A percentile compares a stretch with the other conserved stretches of the same genome.
phyloP scores from a whole-genome alignment of 1,140 invertebrate genomes.

The Aleiodes sp. region DNA sequence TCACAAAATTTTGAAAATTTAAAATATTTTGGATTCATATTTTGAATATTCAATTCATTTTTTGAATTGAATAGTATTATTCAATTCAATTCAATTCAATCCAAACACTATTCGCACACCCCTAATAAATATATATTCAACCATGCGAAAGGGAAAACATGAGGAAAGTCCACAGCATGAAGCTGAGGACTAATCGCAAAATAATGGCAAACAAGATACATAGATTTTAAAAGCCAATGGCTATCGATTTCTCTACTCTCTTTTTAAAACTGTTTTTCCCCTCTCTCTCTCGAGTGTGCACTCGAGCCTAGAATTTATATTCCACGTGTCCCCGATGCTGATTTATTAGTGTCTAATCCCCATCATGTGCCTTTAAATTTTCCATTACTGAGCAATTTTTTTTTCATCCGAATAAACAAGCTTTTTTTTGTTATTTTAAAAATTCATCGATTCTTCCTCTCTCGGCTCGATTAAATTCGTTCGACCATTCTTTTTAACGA shows the following conservation, averaged over 20 bases:
- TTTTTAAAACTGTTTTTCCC: background rate
- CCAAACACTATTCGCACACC: too few relatives aligned
- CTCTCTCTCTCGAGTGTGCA: conserved; percentile 23
- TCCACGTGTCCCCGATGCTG: conserved; percentile 19
- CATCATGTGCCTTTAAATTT: background rate
- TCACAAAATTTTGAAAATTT: too few relatives aligned
- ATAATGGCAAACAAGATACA: background rate
- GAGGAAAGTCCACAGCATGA: background rate
- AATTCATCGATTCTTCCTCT: background rate
- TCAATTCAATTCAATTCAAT: too few relatives aligned
- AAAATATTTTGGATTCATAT: too few relatives aligned
- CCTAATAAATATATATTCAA: too few relatives aligned
- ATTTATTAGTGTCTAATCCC: conserved; percentile 24
- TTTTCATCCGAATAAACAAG: background rate
- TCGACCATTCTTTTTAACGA: background rate
- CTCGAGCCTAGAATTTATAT: conserved; percentile 34
- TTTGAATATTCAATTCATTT: too few relatives aligned
- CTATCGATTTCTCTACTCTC: background rate
- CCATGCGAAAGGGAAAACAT: background rate
- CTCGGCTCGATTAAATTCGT: too few relatives aligned
- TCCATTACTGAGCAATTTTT: background rate
- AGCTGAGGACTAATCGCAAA: background rate
- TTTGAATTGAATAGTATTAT: too few relatives aligned
- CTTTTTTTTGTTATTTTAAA: background rate
- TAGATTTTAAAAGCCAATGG: background rate